phyloP scores from a whole-genome alignment of 2,888 invertebrate genomes.

The Plusia festucae region DNA sequence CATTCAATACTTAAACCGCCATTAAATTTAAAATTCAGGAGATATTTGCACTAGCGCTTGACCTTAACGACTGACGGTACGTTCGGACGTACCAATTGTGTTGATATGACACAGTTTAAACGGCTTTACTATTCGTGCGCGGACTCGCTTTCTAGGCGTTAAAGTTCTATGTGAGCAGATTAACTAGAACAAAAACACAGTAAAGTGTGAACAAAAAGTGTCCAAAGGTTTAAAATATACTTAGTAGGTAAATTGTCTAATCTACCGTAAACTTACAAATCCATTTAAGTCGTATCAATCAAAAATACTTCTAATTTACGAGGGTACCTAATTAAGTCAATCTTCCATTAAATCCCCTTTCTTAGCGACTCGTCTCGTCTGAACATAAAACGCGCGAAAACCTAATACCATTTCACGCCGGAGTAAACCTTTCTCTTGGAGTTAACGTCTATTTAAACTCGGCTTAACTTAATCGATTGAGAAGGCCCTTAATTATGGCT shows the following conservation, averaged over 20 bases:
- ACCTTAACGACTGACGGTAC: too few relatives aligned
- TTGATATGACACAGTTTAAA: too few relatives aligned
- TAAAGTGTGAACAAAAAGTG: slow-evolving; percentile 20
- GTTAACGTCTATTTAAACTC: slow-evolving; percentile 89
- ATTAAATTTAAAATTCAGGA: too few relatives aligned
- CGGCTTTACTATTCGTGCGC: too few relatives aligned
- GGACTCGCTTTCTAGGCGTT: too few relatives aligned
- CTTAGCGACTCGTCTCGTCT: slow-evolving; percentile 84
- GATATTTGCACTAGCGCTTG: too few relatives aligned
- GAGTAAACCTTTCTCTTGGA: slow-evolving; percentile 88
- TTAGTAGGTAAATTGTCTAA: slow-evolving; percentile 35
- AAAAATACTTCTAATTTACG: slow-evolving; percentile 85
- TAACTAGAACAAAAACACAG: background rate
- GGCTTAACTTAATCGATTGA: slow-evolving; percentile 89
- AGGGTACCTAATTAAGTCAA: slow-evolving; percentile 86
- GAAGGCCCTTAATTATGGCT: slow-evolving; percentile 89
- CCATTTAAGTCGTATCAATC: slow-evolving; percentile 80
- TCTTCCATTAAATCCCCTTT: slow-evolving; percentile 86
- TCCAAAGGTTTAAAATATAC: slow-evolving; percentile 24
- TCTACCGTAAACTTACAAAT: slow-evolving; percentile 69
- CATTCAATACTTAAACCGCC: too few relatives aligned
- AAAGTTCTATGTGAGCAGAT: too few relatives aligned
- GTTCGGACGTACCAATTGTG: too few relatives aligned
- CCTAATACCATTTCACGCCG: slow-evolving; percentile 89
- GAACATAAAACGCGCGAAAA: slow-evolving; percentile 87